Base-by-base conservation (phyloP, 2,113 vertebrate species). In the Dicerorhinus sumatrensis region DNA sequence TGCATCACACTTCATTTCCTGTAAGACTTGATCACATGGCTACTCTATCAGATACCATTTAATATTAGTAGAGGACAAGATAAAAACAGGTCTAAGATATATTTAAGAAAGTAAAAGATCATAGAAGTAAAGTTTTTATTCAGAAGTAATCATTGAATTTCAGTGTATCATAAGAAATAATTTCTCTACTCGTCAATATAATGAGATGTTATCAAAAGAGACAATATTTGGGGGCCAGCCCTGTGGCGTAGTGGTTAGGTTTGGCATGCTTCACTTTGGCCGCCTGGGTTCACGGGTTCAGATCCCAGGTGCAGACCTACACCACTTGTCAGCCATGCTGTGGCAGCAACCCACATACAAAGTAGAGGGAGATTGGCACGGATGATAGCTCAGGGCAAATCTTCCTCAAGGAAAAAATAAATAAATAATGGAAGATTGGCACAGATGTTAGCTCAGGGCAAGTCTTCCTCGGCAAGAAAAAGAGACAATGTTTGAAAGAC, bases 51-150 rank as follows among this genome's bases (percentile, higher is more conserved):
- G 46, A 73, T 79, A 56, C 18, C 31, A 42, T 96, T 95, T 88
- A 62, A 31, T 82, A 16, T 88, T 48, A 93, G 13, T 91, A 73
- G 39, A 90, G 17, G 20, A 62, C 36, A 97, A 92, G 13, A 65
- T 92, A 77, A 89, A 94, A 95, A 36, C 21, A 72, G 25, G 12
- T 27, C 6, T 70, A 93, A 60, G 31, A 85, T 95, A 12, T 56
- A 82, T 60, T 94, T 96, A 87, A 79, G 88, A 92, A 82, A 88
- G 42, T 76, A 83, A 72, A 90, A 46, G 5, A 72, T 88, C 75
- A 96, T 88, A 69, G 69, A 93, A 76, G 29, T 67, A 62, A 85
- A 91, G 7, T 76, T 93, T 96, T 96, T 39, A 75, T 75, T 93
- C 1, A 33, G 20, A 94, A 7, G 0, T 80, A 88, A 73, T 82